A percentile compares a stretch with the other conserved stretches of the same genome.
Evolutionary conservation across 37 sponge, comb jelly and placozoan genomes (phyloP).

Genomic region (Chondrosia reniformis): DNA sequence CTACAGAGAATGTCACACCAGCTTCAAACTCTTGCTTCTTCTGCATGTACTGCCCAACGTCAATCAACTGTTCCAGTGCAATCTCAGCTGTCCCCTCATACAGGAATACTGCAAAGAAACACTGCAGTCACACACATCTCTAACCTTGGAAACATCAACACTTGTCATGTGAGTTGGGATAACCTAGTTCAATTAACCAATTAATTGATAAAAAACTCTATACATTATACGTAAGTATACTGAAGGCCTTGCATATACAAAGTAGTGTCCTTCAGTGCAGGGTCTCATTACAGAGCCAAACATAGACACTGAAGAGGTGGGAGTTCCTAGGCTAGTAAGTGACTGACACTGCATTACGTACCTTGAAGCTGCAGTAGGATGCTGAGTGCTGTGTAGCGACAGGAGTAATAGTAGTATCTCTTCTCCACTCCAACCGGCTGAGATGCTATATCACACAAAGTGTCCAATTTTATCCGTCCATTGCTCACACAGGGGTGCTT

Average conservation of each 20-base stretch:
- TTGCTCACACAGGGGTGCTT: conserved; percentile 56
- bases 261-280: no score
- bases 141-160: neutral
- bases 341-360: no score
- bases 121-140: neutral
- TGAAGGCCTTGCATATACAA: no score
- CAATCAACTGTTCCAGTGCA: conserved; percentile 40
- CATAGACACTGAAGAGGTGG: no score
- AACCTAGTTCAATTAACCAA: no score
- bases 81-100: conserved; percentile 63
- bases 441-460: neutral
- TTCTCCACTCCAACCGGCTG: neutral
- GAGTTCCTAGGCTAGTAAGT: no score
- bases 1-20: conserved; percentile 57
- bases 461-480: conserved; percentile 25
- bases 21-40: conserved; percentile 36
- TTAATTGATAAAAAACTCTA: no score
- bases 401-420: conserved; percentile 44
- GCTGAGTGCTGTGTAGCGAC: conserved; percentile 43
- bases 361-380: conserved; percentile 56
- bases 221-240: no score
- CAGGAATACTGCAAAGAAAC: conserved; percentile 25
- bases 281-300: no score
- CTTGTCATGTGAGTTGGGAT: neutral
- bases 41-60: conserved; percentile 28